Evolutionary conservation across 2,888 invertebrate genomes (phyloP), one percentile per base, ranked within the genome.

Genomic region (Caenorhabditis uteleia): DNA sequence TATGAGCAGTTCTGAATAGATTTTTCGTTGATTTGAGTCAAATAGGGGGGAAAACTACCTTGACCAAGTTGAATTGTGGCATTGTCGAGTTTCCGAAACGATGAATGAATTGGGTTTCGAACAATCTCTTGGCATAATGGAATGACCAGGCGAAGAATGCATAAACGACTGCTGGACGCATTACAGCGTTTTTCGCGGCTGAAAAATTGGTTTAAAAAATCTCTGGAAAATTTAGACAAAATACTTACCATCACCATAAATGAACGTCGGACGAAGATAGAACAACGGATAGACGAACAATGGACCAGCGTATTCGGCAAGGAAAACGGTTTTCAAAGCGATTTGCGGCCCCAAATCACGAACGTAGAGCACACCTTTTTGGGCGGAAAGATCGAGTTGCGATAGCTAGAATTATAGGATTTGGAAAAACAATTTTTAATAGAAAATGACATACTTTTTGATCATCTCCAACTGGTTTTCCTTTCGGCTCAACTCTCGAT

Each of bases 271-370:
- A 58, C 94, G 88, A 64, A 89, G 88, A 83, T 94, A 93, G 68
- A 93, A 89, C 87, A 93, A 88, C 16, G 93, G 86, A 84, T 98
- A 98, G 1, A 95, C 89, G 73, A 91, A 86, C 46, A 97, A 86
- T 1, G 98, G 98, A 0, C 98, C 98, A 51, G 94, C 92, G 87
- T 98, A 98, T 87, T 98, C 98, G 14, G 90, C 88, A 51, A 98
- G 84, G 85, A 98, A 98, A 0, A 98, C 97, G 18, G 94, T 94
- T 77, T 90, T 91, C 97, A 97, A 98, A 3, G 94, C 92, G 79
- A 98, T 92, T 86, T 98, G 98, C 2, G 95, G 95, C 2, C 98
- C 95, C 51, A 98, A 88, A 86, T 98, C 97, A 86, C 93, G 94
- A 27, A 94, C 88, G 84, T 90, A 98, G 0, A 98, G 84, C 83